Conservation (phyloP, 2,888 invertebrate genomes). For the Amphipoea oculea region DNA sequence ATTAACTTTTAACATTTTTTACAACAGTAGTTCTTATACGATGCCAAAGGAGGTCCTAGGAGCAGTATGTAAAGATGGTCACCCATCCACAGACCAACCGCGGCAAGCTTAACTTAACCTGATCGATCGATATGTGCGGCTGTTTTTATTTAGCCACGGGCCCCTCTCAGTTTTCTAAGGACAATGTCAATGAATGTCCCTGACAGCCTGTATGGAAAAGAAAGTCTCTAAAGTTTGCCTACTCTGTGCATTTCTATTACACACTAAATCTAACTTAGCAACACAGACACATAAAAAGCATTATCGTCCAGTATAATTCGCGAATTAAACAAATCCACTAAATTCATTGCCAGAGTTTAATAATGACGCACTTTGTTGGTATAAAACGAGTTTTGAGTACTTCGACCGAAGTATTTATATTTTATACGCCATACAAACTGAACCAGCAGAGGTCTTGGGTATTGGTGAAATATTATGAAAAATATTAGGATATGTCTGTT, state of each 20-base stretch:
- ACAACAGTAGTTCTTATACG: too few species aligned
- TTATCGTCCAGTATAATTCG: conserved; percentile 49
- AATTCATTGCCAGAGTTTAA: conserved; percentile 39
- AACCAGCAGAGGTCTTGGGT: background rate
- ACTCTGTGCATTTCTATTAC: conserved; percentile 7
- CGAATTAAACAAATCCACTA: conserved; percentile 40
- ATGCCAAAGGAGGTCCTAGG: too few species aligned
- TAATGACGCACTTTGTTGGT: conserved; percentile 26
- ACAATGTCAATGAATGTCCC: too few species aligned
- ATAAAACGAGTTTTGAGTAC: conserved; percentile 7
- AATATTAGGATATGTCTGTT: background rate
- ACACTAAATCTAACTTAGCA: conserved; percentile 24
- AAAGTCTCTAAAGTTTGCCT: background rate
- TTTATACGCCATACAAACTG: background rate
- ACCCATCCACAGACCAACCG: too few species aligned
- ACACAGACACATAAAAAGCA: conserved; percentile 31
- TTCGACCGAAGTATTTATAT: conserved; percentile 13
- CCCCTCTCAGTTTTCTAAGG: too few species aligned
- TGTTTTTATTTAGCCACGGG: too few species aligned
- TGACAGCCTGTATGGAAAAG: background rate
- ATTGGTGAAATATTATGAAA: background rate
- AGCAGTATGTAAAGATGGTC: too few species aligned
- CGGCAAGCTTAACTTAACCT: too few species aligned
- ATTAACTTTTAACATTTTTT: too few species aligned
- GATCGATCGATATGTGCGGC: too few species aligned